Evolutionary conservation across 2,113 vertebrate genomes (phyloP).

Genomic region (Emydocephalus ijimae): DNA sequence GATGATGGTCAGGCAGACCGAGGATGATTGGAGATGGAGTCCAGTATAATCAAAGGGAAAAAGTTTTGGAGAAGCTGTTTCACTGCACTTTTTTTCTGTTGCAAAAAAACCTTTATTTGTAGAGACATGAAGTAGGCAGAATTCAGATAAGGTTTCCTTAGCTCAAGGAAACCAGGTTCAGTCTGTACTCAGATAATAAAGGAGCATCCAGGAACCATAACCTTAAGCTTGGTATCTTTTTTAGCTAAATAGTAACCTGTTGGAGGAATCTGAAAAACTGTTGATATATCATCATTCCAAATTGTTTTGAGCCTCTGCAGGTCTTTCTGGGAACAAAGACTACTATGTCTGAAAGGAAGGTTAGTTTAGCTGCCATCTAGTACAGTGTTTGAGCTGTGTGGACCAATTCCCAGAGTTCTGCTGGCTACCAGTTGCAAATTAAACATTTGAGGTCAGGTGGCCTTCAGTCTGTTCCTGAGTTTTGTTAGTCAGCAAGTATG

Average conservation of each 20-base stretch:
- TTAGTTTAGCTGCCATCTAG: background rate
- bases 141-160: background rate
- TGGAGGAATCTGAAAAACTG: background rate
- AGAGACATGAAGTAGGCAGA: background rate
- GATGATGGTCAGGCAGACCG: background rate
- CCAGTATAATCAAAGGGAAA: background rate
- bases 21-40: background rate
- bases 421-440: background rate
- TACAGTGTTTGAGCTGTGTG: background rate
- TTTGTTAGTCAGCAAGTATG: background rate
- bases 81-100: background rate
- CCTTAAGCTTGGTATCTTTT: background rate
- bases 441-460: background rate
- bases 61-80: background rate
- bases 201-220: too few species aligned
- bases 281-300: background rate
- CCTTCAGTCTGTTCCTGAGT: background rate
- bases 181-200: background rate
- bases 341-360: background rate
- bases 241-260: background rate
- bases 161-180: background rate
- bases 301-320: background rate
- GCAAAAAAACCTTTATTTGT: conserved; percentile 2
- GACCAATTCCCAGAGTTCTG: background rate
- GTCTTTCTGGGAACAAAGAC: background rate